Base-by-base conservation (phyloP, 2,888 invertebrate species). In the Cenopis cana region DNA sequence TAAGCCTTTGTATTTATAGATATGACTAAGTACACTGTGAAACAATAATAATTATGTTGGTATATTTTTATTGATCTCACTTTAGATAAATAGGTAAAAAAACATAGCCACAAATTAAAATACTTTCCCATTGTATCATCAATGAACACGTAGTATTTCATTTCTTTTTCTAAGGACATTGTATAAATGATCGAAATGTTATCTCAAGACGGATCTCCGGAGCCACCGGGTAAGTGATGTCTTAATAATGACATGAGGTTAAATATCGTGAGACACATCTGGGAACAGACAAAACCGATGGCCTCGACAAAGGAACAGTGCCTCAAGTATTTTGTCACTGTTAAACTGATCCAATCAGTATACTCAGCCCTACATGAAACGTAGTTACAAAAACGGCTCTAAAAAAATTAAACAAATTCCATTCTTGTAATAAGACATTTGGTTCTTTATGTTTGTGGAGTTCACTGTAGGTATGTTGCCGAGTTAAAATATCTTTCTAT, bases 141-240 rank as follows among this genome's bases (percentile, higher is more conserved):
- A 81, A 75, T 79, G 79, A 80, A 76, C 71, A 75, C 78, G 76
- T 75, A 79, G 80, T 79, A 79, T 79, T 81, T 76, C 78, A 79
- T 81, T 82, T 82, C 83, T 85, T 86, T 84, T 84, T 82, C 79
- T 82, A 78, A 79, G 73, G 81, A 80, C 76, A 50, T 60, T 77
- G 85, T 86, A 89, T 86, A 89, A 90, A 91, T 88, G 86, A 88
- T 82, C 81, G 83, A 86, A 85, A 82, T 85, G 78, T 89, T 88
- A 92, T 93, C 92, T 78, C 75, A 75, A 75, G 81, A 74, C 78
- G 78, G 81, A 91, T 91, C 92, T 89, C 81, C 78, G 75, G 82
- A 88, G 90, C 93, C 92, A 93, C 91, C 90, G 91, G 87, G 90
- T 88, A 92, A 89, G 90, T 90, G 91, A 93, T 89, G 91, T 93